A percentile compares a stretch with the other conserved stretches of the same genome.
phyloP scores from a whole-genome alignment of 2,113 vertebrate species.

The Gobiocypris rarus region DNA sequence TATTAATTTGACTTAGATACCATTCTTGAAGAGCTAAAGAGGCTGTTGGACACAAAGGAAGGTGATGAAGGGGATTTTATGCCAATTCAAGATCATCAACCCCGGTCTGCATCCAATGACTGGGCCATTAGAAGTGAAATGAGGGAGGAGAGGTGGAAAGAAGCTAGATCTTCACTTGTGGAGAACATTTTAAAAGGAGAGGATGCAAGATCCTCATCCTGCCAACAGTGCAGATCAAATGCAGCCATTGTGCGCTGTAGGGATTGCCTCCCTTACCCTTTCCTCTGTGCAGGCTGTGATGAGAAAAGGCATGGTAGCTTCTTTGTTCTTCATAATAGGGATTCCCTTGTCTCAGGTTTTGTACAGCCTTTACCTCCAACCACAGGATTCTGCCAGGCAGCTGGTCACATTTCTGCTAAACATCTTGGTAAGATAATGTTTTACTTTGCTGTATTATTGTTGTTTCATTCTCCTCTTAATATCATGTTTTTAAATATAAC shows the following conservation, averaged over 20 bases:
- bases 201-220: neutral
- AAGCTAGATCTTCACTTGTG: neutral
- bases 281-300: neutral
- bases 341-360: neutral
- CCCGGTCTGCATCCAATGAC: neutral
- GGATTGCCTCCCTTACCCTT: neutral
- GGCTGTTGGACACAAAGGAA: neutral
- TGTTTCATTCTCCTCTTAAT: no score
- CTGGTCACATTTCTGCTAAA: neutral
- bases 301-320: neutral
- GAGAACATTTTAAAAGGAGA: neutral
- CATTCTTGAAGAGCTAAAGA: no score
- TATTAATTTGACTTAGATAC: no score
- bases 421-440: no score
- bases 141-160: neutral
- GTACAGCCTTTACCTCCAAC: neutral
- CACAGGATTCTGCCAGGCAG: neutral
- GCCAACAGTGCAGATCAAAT: neutral
- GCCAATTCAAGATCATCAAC: neutral
- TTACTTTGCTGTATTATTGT: no score
- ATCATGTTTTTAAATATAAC: no score
- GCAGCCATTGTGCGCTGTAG: neutral
- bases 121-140: neutral
- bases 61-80: neutral
- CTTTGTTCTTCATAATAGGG: neutral